phyloP scores from a whole-genome alignment of 2,888 invertebrate genomes.

The Tetanocera ferruginea region DNA sequence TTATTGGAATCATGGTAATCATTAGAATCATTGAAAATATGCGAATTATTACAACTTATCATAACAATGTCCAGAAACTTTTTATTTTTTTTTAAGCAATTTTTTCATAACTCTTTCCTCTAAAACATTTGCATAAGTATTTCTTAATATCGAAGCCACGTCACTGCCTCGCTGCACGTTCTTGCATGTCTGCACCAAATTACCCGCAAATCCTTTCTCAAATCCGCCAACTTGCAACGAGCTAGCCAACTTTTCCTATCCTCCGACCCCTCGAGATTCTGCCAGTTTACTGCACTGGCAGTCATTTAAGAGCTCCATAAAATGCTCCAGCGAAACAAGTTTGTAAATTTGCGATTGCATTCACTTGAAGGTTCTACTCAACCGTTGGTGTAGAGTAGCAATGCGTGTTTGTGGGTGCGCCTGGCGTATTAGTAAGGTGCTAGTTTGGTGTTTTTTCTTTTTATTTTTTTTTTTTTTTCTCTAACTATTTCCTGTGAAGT shows the following conservation, averaged over 20 bases:
- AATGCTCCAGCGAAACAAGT: conserved; percentile 13
- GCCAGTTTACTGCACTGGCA: background rate
- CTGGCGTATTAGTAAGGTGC: background rate
- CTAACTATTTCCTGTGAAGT: no score
- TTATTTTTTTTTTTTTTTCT: no score
- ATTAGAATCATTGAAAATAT: no score
- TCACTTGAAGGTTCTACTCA: background rate
- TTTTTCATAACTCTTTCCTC: background rate
- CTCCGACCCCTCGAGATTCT: background rate
- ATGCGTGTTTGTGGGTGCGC: background rate
- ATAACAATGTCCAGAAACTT: no score
- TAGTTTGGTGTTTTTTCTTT: background rate
- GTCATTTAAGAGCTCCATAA: conserved; percentile 3
- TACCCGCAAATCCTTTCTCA: conserved; percentile 32
- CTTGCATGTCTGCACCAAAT: conserved; percentile 32
- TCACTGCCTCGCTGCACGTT: background rate
- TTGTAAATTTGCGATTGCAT: conserved; percentile 29
- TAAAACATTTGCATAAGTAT: background rate
- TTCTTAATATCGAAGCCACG: background rate
- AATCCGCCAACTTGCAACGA: conserved; percentile 22
- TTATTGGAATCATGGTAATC: no score
- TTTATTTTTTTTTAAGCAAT: background rate
- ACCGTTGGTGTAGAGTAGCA: background rate
- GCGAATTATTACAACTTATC: no score
- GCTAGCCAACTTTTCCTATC: background rate